Percentiles rank a stretch among this genome's conserved stretches.
These are phyloP conservation scores for Antechinus stuartii DNA, from an alignment of 2,113 vertebrate species.

Conservation along the genomic window DNA sequence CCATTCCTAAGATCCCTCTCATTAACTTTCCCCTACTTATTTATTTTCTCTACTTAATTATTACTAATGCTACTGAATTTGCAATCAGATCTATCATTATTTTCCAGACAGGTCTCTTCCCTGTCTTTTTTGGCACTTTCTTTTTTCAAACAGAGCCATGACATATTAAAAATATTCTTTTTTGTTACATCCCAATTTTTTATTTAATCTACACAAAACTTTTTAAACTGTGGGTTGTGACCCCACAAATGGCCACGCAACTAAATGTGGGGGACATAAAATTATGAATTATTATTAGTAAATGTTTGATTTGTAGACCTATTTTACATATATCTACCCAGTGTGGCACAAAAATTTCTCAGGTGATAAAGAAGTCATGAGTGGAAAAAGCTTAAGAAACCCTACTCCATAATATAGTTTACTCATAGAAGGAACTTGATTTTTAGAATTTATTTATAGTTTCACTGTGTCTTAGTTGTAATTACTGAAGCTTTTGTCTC, in stretches of 20 bases:
- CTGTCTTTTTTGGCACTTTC: background rate
- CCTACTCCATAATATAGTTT: background rate
- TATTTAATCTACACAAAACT: background rate
- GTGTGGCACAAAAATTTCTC: too few relatives aligned
- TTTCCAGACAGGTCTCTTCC: background rate
- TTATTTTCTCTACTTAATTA: background rate
- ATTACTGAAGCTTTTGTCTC: conserved; percentile 27
- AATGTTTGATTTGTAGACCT: too few relatives aligned
- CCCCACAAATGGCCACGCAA: too few relatives aligned
- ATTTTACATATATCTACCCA: too few relatives aligned
- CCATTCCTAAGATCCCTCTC: background rate
- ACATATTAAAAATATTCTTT: background rate
- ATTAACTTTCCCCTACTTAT: conserved; percentile 1
- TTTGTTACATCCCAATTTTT: conserved; percentile 3
- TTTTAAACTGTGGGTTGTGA: too few relatives aligned
- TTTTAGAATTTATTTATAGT: background rate
- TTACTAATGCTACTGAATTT: background rate
- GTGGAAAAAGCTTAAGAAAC: too few relatives aligned
- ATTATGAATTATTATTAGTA: too few relatives aligned
- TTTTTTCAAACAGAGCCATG: conserved; percentile 16
- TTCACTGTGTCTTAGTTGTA: conserved; percentile 11
- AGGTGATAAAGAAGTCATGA: too few relatives aligned
- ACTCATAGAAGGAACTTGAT: background rate
- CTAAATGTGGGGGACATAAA: too few relatives aligned
- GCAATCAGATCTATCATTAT: background rate